Percentiles rank a stretch among this genome's conserved stretches.
These are phyloP conservation scores for Enteromius mattozi DNA, from an alignment of 2,797 vertebrate genomes.

Conservation along the genomic window DNA sequence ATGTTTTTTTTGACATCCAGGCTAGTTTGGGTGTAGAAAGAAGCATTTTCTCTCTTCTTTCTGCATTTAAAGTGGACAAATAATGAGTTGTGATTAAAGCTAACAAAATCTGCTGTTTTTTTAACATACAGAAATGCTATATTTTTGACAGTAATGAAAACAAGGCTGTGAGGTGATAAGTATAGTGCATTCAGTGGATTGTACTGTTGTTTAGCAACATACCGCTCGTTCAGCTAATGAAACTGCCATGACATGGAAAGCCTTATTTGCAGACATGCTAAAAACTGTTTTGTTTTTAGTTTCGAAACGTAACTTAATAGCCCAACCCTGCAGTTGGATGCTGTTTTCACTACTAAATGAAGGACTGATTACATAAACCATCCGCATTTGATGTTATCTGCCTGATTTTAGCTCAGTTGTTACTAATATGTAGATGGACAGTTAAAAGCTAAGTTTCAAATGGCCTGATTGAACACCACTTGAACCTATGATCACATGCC, in stretches of 20 bases:
- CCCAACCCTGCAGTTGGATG: not conserved
- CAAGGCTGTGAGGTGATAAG: not conserved
- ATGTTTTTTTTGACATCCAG: not conserved
- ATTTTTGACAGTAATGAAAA: not conserved
- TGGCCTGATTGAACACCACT: not conserved
- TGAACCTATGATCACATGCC: not conserved
- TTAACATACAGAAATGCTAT: not conserved
- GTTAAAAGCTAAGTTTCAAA: not conserved
- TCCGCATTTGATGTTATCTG: not conserved
- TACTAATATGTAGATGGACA: not conserved
- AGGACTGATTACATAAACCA: not conserved
- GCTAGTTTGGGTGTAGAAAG: not conserved
- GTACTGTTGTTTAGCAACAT: not conserved
- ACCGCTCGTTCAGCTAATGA: not conserved
- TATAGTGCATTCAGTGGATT: not conserved
- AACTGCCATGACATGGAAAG: not conserved
- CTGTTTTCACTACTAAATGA: not conserved
- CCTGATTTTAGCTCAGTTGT: constrained; percentile 10
- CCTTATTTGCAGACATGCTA: not conserved
- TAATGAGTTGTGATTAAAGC: not conserved
- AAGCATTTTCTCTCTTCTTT: not conserved
- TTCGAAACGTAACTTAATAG: not conserved
- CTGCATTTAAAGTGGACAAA: not conserved
- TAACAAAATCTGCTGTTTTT: not conserved
- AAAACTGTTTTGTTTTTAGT: not conserved